Evolutionary conservation across 1,140 invertebrate species (phyloP), one percentile per base, ranked within the genome.

Genomic region (Magallana ariakensis): DNA sequence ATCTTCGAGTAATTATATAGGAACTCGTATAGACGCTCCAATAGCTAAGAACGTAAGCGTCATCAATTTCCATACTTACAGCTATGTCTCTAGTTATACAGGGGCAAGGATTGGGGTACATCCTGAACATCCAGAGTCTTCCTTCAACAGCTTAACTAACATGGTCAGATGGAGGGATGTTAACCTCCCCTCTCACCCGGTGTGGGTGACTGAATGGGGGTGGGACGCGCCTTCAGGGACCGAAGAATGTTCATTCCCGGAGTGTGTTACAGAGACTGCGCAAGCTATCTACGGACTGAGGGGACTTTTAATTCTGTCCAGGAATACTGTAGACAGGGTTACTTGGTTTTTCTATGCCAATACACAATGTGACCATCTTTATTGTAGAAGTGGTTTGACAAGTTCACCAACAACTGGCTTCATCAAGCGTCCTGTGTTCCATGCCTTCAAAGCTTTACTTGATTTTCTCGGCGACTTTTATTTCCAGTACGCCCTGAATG

Each of bases 141-240:
- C 86, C 5, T 92, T 92, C 57, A 91, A 91, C 62, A 90, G 89
- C 58, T 87, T 91, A 2, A 83, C 87, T 11, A 91, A 90, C 33
- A 85, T 92, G 9, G 70, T 89, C 22, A 84, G 89, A 46, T 92
- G 92, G 92, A 83, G 91, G 26, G 88, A 91, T 62, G 62, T 55
- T 13, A 92, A 92, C 82, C 87, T 86, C 6, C 90, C 92, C 0
- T 26, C 22, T 33, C 90, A 90, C 19, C 88, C 89, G 11, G 66
- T 92, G 33, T 92, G 92, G 92, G 85, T 92, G 16, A 92, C 92
- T 10, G 92, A 92, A 84, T 92, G 91, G 91, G 92, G 92, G 13
- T 92, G 92, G 92, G 92, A 92, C 85, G 83, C 90, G 4, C 66
- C 89, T 11, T 89, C 90, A 6, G 87, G 58, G 3, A 84, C 88